phyloP scores from a whole-genome alignment of 2,797 vertebrate species.

The Tauraco hartlaubi region DNA sequence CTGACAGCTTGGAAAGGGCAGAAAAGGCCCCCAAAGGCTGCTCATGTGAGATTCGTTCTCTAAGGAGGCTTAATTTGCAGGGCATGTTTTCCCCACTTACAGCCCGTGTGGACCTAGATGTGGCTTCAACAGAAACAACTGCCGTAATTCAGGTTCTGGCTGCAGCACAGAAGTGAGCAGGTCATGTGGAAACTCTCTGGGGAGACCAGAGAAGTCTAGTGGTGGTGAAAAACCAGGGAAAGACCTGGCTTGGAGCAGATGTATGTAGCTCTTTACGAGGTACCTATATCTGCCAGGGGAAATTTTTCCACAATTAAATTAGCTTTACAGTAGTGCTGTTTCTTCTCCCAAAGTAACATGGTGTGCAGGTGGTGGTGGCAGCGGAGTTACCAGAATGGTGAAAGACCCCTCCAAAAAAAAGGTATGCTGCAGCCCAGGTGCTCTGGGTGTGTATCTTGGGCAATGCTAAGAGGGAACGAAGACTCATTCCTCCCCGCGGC shows the following conservation, averaged over 20 bases:
- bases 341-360: neutral
- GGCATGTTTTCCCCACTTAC: neutral
- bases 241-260: neutral
- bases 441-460: neutral
- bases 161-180: neutral
- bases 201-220: neutral
- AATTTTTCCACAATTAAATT: neutral
- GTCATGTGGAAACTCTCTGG: neutral
- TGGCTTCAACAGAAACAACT: neutral
- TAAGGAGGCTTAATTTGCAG: neutral
- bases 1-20: neutral
- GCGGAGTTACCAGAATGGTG: neutral
- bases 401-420: neutral
- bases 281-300: neutral
- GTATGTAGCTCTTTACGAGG: neutral
- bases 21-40: neutral
- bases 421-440: neutral
- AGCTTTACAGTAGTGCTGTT: neutral
- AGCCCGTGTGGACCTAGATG: neutral
- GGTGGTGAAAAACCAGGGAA: neutral
- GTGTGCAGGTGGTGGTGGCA: neutral
- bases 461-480: neutral
- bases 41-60: neutral
- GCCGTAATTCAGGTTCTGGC: neutral
- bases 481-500: neutral